Conservation (phyloP, 1,140 invertebrate genomes). For the Drosophila ogumai region DNA sequence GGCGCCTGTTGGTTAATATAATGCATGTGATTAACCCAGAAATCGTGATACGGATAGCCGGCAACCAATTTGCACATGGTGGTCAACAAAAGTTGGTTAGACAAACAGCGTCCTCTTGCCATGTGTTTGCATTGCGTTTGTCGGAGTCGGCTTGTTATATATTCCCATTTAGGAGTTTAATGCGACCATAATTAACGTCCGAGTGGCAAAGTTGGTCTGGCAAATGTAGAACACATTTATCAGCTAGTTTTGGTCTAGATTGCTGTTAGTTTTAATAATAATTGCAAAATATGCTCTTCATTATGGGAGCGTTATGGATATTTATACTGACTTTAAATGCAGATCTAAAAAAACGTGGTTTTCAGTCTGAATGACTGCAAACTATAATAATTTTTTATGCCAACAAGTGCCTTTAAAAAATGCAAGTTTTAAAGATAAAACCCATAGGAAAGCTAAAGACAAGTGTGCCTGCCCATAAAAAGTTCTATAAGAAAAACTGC, state of each 20-base stretch:
- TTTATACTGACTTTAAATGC: background rate
- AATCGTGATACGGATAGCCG: constrained; percentile 38
- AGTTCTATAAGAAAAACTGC: background rate
- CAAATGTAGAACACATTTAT: constrained; percentile 32
- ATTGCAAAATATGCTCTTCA: constrained; percentile 1
- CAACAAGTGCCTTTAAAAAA: background rate
- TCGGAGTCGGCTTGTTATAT: constrained; percentile 16
- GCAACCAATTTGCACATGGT: constrained; percentile 43
- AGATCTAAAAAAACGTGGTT: background rate
- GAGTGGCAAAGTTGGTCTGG: constrained; percentile 15
- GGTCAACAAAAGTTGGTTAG: constrained; percentile 55
- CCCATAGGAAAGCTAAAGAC: background rate
- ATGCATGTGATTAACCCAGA: constrained; percentile 70
- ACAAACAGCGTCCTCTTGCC: constrained; percentile 38
- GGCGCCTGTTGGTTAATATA: constrained; percentile 49
- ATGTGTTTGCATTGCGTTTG: constrained; percentile 2
- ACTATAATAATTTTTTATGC: background rate
- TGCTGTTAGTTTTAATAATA: constrained; percentile 16
- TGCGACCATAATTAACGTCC: constrained; percentile 38
- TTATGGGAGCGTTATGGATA: background rate
- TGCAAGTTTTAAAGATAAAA: background rate
- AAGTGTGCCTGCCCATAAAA: background rate
- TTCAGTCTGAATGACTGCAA: background rate
- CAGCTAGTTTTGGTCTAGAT: background rate
- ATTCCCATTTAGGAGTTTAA: constrained; percentile 41